A percentile compares a stretch with the other conserved stretches of the same genome.
Conservation (phyloP, 2,888 invertebrate genomes). For the Allolobophora icterica region DNA sequence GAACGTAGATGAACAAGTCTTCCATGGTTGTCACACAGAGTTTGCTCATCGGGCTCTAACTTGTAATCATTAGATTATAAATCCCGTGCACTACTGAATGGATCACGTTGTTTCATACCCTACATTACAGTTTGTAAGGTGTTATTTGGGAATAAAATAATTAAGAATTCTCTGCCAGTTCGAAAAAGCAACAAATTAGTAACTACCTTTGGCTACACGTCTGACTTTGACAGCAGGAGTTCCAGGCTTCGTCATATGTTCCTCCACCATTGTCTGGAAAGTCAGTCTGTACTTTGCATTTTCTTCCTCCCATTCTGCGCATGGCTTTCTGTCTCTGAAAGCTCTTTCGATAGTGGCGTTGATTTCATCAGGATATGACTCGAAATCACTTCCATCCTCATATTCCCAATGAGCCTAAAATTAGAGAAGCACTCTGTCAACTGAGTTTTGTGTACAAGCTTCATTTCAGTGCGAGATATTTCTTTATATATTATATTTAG, state of each 20-base stretch:
- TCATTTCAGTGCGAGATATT: too few relatives aligned
- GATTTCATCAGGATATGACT: slow-evolving; percentile 34
- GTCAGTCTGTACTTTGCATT: slow-evolving; percentile 27
- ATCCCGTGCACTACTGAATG: too few relatives aligned
- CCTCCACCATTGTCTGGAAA: slow-evolving; percentile 32
- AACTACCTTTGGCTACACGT: neutral
- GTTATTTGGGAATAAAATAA: neutral
- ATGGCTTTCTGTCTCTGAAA: slow-evolving; percentile 31
- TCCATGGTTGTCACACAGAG: too few relatives aligned
- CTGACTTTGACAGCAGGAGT: slow-evolving; percentile 19
- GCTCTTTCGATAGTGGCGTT: slow-evolving; percentile 39
- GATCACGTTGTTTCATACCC: neutral
- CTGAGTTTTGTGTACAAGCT: too few relatives aligned
- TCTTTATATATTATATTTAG: too few relatives aligned
- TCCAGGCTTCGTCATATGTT: neutral
- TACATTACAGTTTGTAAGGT: neutral
- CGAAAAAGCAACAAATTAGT: neutral
- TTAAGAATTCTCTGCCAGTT: neutral
- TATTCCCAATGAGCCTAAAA: slow-evolving; percentile 36
- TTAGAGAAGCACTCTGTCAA: neutral
- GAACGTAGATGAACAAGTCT: too few relatives aligned
- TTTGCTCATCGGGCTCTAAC: too few relatives aligned
- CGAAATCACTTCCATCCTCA: slow-evolving; percentile 19
- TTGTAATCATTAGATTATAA: too few relatives aligned
- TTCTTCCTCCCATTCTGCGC: slow-evolving; percentile 33